phyloP scores from a whole-genome alignment of 2,888 invertebrate genomes.

The Drosophila neonasuta region DNA sequence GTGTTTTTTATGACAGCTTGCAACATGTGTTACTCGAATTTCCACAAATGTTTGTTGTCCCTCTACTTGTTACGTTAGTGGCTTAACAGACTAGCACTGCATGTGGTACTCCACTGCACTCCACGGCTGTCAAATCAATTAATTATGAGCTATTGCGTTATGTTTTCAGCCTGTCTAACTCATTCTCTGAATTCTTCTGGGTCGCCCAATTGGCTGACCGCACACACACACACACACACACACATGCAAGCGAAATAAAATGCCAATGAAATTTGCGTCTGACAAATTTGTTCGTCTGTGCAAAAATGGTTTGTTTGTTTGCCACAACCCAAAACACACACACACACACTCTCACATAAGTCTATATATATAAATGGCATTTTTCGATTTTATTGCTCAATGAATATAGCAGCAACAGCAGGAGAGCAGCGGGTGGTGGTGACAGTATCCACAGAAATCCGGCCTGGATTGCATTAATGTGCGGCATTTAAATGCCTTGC shows the following conservation, averaged over 20 bases:
- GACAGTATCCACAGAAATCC: constrained; percentile 35
- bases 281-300: constrained; percentile 47
- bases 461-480: constrained; percentile 66
- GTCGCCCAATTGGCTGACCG: constrained; percentile 24
- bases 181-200: not conserved
- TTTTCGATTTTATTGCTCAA: constrained; percentile 72
- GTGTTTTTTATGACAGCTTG: constrained; percentile 68
- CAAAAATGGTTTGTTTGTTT: constrained; percentile 37
- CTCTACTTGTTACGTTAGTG: constrained; percentile 23
- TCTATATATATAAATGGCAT: constrained; percentile 34
- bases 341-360: constrained; percentile 5
- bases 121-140: constrained; percentile 48
- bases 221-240: constrained; percentile 13
- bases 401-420: constrained; percentile 37
- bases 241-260: constrained; percentile 34
- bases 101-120: not conserved
- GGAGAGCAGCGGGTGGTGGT: not conserved
- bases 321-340: constrained; percentile 38
- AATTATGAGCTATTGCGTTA: constrained; percentile 50
- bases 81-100: constrained; percentile 21
- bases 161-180: constrained; percentile 13
- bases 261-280: constrained; percentile 44
- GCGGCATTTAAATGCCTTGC: constrained; percentile 72
- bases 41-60: constrained; percentile 18
- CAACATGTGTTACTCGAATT: constrained; percentile 55